phyloP scores from a whole-genome alignment of 2,888 invertebrate genomes.

The Tenthredo notha region DNA sequence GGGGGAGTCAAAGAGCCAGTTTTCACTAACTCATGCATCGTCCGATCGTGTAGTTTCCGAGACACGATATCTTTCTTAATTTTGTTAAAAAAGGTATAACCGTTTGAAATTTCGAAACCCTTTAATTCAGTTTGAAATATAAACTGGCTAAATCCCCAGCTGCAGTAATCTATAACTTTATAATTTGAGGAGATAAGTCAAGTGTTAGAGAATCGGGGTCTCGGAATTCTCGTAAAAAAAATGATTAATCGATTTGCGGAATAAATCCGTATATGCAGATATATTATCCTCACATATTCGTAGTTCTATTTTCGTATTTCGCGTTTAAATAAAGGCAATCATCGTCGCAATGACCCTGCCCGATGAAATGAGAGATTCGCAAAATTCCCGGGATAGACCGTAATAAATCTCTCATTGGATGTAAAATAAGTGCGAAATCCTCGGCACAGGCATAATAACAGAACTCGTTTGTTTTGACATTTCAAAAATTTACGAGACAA shows the following conservation, averaged over 20 bases:
- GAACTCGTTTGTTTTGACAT: slow-evolving; percentile 23
- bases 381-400: neutral
- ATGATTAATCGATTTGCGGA: neutral
- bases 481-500: slow-evolving; percentile 13
- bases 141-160: neutral
- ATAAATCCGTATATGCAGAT: neutral
- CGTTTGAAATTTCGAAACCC: neutral
- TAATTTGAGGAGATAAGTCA: neutral
- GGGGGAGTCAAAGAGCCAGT: slow-evolving; percentile 17
- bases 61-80: neutral
- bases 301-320: neutral
- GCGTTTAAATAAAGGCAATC: neutral
- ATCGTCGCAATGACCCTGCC: neutral
- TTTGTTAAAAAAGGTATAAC: neutral
- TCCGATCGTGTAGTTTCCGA: neutral
- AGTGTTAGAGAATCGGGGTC: neutral
- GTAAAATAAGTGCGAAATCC: neutral
- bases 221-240: neutral
- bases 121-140: neutral
- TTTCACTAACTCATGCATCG: slow-evolving; percentile 30
- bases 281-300: neutral
- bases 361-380: neutral
- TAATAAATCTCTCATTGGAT: slow-evolving; percentile 19
- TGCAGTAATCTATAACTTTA: neutral
- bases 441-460: neutral